Percentiles rank a stretch among this genome's conserved stretches.
phyloP scores from a whole-genome alignment of 2,888 invertebrate genomes.

The Dasypolia templi region DNA sequence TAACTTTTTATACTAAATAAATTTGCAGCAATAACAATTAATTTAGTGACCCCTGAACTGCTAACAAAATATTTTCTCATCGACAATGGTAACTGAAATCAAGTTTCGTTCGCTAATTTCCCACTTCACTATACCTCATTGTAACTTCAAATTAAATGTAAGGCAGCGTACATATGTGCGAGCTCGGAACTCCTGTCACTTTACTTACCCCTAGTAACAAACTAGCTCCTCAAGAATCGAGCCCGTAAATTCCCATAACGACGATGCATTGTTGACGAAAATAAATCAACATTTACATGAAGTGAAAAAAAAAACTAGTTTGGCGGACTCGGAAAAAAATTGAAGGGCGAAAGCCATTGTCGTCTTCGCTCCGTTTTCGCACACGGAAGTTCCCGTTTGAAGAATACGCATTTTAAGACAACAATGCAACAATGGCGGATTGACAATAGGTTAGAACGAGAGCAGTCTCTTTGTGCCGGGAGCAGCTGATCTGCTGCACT shows the following conservation, averaged over 20 bases:
- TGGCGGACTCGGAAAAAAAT: constrained; percentile 76
- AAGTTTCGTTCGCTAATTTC: constrained; percentile 76
- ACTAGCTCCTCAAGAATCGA: constrained; percentile 73
- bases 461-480: constrained; percentile 78
- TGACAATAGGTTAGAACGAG: constrained; percentile 85
- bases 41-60: constrained; percentile 66
- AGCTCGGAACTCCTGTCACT: constrained; percentile 65
- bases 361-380: constrained; percentile 81
- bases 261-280: constrained; percentile 87
- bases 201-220: constrained; percentile 75
- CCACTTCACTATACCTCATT: constrained; percentile 77
- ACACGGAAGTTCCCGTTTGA: constrained; percentile 87
- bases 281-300: constrained; percentile 89
- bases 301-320: constrained; percentile 85
- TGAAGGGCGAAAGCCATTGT: constrained; percentile 81
- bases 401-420: constrained; percentile 82
- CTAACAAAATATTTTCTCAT: constrained; percentile 75
- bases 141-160: constrained; percentile 72
- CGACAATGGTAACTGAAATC: constrained; percentile 70
- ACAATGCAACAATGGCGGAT: constrained; percentile 82
- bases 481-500: constrained; percentile 84
- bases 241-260: constrained; percentile 85
- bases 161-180: constrained; percentile 66
- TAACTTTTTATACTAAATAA: constrained; percentile 39
- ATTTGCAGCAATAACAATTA: constrained; percentile 42